These are phyloP conservation scores for Gambelia wislizenii DNA, from an alignment of 2,797 vertebrate genomes.

Conservation along the genomic window DNA sequence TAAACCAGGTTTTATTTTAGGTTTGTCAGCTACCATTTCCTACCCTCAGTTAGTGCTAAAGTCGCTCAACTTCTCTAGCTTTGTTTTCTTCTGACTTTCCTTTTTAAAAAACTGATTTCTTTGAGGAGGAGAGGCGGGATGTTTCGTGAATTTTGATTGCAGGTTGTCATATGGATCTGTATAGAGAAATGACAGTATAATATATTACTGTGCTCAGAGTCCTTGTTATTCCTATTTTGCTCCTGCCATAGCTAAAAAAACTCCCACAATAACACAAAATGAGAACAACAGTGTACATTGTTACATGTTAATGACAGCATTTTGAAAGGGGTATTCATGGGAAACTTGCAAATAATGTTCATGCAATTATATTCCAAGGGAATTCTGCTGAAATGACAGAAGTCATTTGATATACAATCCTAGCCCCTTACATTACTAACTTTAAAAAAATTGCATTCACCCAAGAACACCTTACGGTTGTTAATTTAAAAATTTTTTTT, in stretches of 20 bases:
- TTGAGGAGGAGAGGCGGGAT: background rate
- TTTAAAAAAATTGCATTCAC: background rate
- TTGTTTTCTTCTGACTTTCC: background rate
- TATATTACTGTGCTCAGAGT: conserved; percentile 17
- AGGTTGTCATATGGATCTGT: conserved; percentile 20
- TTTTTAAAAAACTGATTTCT: background rate
- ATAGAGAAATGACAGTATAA: conserved; percentile 36
- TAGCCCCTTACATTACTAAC: background rate
- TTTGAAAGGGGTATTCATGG: conserved; percentile 30
- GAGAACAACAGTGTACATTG: conserved; percentile 17
- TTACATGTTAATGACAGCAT: conserved; percentile 52
- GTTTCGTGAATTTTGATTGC: conserved; percentile 41
- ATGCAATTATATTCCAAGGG: conserved; percentile 32
- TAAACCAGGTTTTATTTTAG: conserved; percentile 17
- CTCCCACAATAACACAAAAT: conserved; percentile 2
- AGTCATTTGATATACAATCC: background rate
- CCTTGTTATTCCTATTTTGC: conserved; percentile 18
- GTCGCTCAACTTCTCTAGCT: background rate
- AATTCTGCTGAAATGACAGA: conserved; percentile 60
- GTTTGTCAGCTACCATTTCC: background rate
- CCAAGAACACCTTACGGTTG: background rate
- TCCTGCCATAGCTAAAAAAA: background rate
- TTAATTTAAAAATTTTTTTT: background rate
- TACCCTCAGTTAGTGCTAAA: conserved; percentile 5
- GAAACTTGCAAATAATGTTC: conserved; percentile 62